Percentiles rank a stretch among this genome's conserved stretches.
Conservation (phyloP, 2,888 invertebrate species). For the Melieria crassipennis region DNA sequence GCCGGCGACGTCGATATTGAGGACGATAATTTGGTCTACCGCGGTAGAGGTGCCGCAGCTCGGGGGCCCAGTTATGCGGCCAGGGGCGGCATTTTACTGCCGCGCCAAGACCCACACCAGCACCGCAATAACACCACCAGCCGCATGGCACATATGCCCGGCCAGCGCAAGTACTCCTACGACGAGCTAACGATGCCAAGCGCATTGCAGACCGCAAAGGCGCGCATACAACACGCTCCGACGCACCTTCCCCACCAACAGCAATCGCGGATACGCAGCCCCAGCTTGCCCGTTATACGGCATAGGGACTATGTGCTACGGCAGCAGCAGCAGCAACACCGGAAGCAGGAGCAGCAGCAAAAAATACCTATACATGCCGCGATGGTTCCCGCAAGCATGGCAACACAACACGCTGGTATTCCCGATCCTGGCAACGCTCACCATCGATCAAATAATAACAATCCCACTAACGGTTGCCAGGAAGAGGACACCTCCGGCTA, state of each 20-base stretch:
- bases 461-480: slow-evolving; percentile 62
- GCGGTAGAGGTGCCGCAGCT: slow-evolving; percentile 37
- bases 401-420: slow-evolving; percentile 32
- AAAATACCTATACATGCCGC: slow-evolving; percentile 56
- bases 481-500: slow-evolving; percentile 86
- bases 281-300: slow-evolving; percentile 75
- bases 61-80: slow-evolving; percentile 28
- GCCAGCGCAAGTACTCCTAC: slow-evolving; percentile 45
- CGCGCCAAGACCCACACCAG: slow-evolving; percentile 42
- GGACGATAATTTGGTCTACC: slow-evolving; percentile 48
- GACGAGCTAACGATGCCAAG: slow-evolving; percentile 53
- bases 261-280: slow-evolving; percentile 68
- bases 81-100: slow-evolving; percentile 39
- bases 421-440: slow-evolving; percentile 51
- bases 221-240: slow-evolving; percentile 53
- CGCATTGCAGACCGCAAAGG: slow-evolving; percentile 58
- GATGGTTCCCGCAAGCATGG: slow-evolving; percentile 47
- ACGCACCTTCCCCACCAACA: slow-evolving; percentile 4
- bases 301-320: slow-evolving; percentile 53
- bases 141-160: slow-evolving; percentile 43
- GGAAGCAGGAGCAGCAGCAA: slow-evolving; percentile 37
- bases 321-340: slow-evolving; percentile 37
- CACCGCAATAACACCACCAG: slow-evolving; percentile 44
- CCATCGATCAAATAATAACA: slow-evolving; percentile 47
- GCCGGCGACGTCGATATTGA: slow-evolving; percentile 51